Base-by-base conservation (phyloP, 1,140 invertebrate species). In the Anadara kagoshimensis region DNA sequence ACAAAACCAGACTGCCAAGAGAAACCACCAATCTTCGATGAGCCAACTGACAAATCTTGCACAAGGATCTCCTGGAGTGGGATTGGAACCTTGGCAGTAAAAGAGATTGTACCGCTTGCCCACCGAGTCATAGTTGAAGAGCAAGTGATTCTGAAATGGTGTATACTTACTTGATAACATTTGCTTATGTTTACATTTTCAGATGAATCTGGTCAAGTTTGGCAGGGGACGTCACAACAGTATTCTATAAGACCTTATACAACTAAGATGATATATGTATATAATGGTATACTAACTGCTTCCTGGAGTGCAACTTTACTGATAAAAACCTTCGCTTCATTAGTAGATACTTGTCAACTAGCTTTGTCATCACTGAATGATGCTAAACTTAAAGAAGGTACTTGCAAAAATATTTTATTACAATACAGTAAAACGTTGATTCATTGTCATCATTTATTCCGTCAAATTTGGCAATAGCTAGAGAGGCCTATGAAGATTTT, bases 341-440 rank as follows among this genome's bases (percentile, higher is more conserved):
- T 69, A 43, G 58, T 69, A 16, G 44, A 69, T 26, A 69, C 57
- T 18, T 51, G 56, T n/a, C 12, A 51, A 45, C 44, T 59, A 4
- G 26, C 57, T 36, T 41, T 69, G 1, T 29, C 53, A 26, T 41
- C 36, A n/a, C 57, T 69, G 1, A 69, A 51, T 61, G 67, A 69
- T 18, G 22, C 57, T 24, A 69, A 61, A 43, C 18, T 61, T 43
- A 51, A 16, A 26, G 67, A 69, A 29, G 67, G 67, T 69, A n/a
- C n/a, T n/a, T n/a, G n/a, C n/a, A n/a, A n/a, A n/a, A n/a, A n/a
- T n/a, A n/a, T n/a, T n/a, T n/a, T n/a, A n/a, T n/a, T n/a, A n/a
- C n/a, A n/a, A n/a, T n/a, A n/a, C n/a, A n/a, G n/a, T n/a, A 44
- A 59, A 22, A 47, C 47, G 11, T 18, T 26, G 24, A 20, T 44